Base-by-base conservation (phyloP, 1,140 invertebrate species). In the Chironomus tepperi region DNA sequence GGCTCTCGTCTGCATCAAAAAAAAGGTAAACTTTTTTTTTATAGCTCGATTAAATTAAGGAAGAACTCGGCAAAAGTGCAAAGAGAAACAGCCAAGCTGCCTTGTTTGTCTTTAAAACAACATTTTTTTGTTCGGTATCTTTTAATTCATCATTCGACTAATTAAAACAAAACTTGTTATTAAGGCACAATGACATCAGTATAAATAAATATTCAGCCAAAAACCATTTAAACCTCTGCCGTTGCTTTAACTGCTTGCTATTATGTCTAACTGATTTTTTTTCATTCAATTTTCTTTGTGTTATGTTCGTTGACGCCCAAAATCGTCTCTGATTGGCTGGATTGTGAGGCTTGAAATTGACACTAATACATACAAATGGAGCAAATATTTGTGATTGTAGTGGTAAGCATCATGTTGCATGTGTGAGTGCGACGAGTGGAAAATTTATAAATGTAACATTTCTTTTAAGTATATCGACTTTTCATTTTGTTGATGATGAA, bases 111-210 rank as follows among this genome's bases (percentile, higher is more conserved):
- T 10, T n/a, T 57, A n/a, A 5, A 15, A n/a, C 47, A n/a, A n/a
- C 43, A 47, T 15, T 10, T 47, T 47, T 47, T n/a, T 57, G n/a
- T n/a, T 57, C 47, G 12, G 47, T 57, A 57, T 57, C 47, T 57
- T 57, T 57, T 57, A 57, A 57, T 57, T 57, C 47, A 57, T 57
- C 47, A 57, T 57, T 57, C 47, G 12, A 57, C 47, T 57, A 57
- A 57, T 57, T 57, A 57, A 57, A 57, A 57, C 47, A n/a, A 57
- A 34, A 57, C 47, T 57, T 57, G 47, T 57, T 57, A 57, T 57
- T 57, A 57, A 57, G 47, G 47, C 47, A 57, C 47, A 57, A 57
- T 57, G 47, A 57, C 47, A 57, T 57, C 47, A 15, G 15, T 3
- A 47, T 10, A 9, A 47, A 10, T 47, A 2, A 1, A 2, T 47